phyloP scores from a whole-genome alignment of 2,888 invertebrate species.

The Alsophila aescularia region DNA sequence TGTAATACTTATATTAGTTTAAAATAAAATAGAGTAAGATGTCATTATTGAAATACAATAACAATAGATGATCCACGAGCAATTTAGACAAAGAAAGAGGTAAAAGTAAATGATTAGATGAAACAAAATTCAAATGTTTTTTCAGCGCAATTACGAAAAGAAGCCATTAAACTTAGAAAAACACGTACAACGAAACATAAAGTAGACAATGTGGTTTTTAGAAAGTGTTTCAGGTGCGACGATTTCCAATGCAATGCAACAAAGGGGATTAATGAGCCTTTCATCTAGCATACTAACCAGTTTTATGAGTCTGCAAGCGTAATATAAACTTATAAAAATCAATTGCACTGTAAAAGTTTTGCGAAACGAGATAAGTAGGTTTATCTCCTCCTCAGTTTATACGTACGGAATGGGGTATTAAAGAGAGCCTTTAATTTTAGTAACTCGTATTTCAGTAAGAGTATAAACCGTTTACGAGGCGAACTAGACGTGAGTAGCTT shows the following conservation, averaged over 20 bases:
- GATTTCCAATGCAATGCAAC: background rate
- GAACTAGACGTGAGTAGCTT: conserved; percentile 67
- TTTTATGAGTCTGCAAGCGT: background rate
- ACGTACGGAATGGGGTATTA: conserved; percentile 61
- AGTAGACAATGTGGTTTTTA: no score
- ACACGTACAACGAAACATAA: no score
- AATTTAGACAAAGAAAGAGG: no score
- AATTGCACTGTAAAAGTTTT: conserved; percentile 41
- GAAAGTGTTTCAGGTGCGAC: background rate
- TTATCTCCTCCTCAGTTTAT: conserved; percentile 53
- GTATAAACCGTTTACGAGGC: conserved; percentile 70
- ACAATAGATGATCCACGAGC: no score
- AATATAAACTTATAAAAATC: conserved; percentile 29
- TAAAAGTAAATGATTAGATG: no score
- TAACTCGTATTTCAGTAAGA: conserved; percentile 65
- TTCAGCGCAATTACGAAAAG: no score
- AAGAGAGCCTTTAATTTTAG: conserved; percentile 65
- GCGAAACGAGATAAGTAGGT: conserved; percentile 49
- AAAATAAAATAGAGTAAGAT: no score
- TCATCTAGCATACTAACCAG: background rate
- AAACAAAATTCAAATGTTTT: no score
- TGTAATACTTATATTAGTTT: no score
- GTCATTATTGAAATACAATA: no score
- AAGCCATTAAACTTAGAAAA: no score
- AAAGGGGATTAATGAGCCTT: background rate